A percentile compares a stretch with the other conserved stretches of the same genome.
These are phyloP conservation scores for Augochlorella aurata DNA, from an alignment of 2,888 invertebrate species.

Conservation along the genomic window DNA sequence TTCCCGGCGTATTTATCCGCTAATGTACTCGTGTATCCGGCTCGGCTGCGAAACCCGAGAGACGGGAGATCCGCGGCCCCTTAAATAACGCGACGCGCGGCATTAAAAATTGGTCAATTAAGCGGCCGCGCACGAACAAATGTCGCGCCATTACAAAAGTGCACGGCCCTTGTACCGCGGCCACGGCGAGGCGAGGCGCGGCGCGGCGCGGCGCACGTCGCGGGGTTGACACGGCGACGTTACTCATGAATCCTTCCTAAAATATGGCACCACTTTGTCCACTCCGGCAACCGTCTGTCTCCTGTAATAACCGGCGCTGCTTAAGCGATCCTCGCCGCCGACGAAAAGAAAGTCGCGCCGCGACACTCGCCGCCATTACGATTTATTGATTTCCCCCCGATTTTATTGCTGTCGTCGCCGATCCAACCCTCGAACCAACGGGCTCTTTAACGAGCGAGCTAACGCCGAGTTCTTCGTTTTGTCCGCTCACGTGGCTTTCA, in stretches of 20 bases:
- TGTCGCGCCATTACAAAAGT: slow-evolving; percentile 60
- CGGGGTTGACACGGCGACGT: slow-evolving; percentile 51
- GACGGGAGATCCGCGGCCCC: slow-evolving; percentile 8
- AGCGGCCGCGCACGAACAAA: slow-evolving; percentile 52
- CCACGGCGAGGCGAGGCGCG: slow-evolving; percentile 1
- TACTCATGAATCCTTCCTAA: slow-evolving; percentile 62
- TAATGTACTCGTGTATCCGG: slow-evolving; percentile 31
- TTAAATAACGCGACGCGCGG: slow-evolving; percentile 31
- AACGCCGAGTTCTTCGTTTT: background rate
- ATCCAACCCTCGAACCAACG: background rate
- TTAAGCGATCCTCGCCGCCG: slow-evolving; percentile 42
- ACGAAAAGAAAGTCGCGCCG: slow-evolving; percentile 14
- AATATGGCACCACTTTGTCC: slow-evolving; percentile 67
- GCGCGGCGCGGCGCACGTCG: slow-evolving; percentile 27
- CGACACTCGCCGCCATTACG: background rate
- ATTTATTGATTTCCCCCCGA: slow-evolving; percentile 5
- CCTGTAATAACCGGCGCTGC: slow-evolving; percentile 59
- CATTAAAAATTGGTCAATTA: slow-evolving; percentile 62
- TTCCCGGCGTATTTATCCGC: slow-evolving; percentile 49
- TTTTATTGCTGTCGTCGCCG: background rate
- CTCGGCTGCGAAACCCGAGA: slow-evolving; percentile 1
- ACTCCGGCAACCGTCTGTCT: slow-evolving; percentile 55
- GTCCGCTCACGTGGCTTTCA: too few species aligned
- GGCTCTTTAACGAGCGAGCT: background rate
- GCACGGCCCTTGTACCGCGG: slow-evolving; percentile 46